Evolutionary conservation across 2,113 vertebrate species (phyloP), one percentile per base, ranked within the genome.

Genomic region (Pycnonotus jocosus): DNA sequence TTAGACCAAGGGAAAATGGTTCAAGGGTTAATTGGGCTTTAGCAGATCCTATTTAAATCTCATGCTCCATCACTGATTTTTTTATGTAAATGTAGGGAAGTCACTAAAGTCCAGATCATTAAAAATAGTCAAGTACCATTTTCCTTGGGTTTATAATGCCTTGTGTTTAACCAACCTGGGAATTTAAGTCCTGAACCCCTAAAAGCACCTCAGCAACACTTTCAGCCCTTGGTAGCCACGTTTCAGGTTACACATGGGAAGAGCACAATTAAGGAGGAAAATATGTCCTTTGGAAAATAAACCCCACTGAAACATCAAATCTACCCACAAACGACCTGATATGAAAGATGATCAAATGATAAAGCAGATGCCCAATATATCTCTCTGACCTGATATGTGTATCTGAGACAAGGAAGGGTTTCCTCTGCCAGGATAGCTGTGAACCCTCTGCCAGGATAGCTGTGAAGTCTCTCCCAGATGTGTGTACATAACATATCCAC

Each of bases 401-500:
- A 8, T 53, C 57, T 54, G 44, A 22, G 48, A 37, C 24, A 25
- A 89, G 48, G 31, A 51, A 11, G 70, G 31, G 22, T 19, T 89
- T 19, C 48, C 31, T 54, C 47, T 53, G 42, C 47, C 81, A 60
- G 65, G 47, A 38, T 0, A 65, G 48, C 81, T 60, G 27, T 18
- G 64, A 51, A 3, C 30, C 15, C 50, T 74, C n/a, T n/a, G n/a
- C n/a, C n/a, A n/a, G n/a, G 47, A 38, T 0, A 65, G 48, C 81
- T 60, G 27, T 18, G 64, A 51, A 3, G 27, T 13, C 50, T 74
- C 56, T 78, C 42, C 56, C 51, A 48, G 31, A 13, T 5, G 28
- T 2, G 0, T 28, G n/a, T 45, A 20, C 4, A 0, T 2, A 18
- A 77, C 6, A 0, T 10, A 33, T 28, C 72, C 81, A 48, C 9